Base-by-base conservation (phyloP, 2,113 vertebrate species). In the Rhizomys pruinosus region DNA sequence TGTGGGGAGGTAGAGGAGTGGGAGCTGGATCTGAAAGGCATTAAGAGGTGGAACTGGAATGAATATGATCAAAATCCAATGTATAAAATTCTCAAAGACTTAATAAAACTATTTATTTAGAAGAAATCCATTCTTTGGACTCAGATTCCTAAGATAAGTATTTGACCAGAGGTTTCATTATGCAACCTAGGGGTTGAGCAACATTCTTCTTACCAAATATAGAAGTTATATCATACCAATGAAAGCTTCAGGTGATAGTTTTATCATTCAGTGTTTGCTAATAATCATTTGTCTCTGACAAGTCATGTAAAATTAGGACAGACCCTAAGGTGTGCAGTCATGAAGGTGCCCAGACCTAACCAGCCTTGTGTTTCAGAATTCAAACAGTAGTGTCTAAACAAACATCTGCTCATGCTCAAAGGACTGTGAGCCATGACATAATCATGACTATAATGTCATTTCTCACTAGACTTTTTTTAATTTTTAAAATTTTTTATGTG, bases 251-350 rank as follows among this genome's bases (percentile, higher is more conserved):
- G n/a, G n/a, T n/a, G n/a, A n/a, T 25, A 61, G 37, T 94, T 90
- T 72, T 94, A 76, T 88, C 88, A 85, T 79, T 90, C 12, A 1
- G 0, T 93, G 61, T 91, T 94, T 93, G 91, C 66, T 13, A 47
- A 91, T 77, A 84, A 84, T 47, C 84, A 44, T 77, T 84, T 95
- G 25, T 88, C 94, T 95, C 85, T 5, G 1, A 74, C 37, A 93
- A 80, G 94, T 82, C 89, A 87, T 72, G 13, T 95, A 86, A 95
- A 93, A 92, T 93, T 87, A 89, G 79, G 42, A 44, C 55, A 86
- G 16, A 8, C 42, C 95, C 82, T 76, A 39, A 55, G 93, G 81
- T 87, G 27, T 11, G 64, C 17, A 25, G 12, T 91, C 81, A 27
- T 95, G 93, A 96, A 73, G 32, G 47, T 91, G 42, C 64, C 69